Evolutionary conservation across 2,888 invertebrate species (phyloP).

Genomic region (Trachelus tabidus): DNA sequence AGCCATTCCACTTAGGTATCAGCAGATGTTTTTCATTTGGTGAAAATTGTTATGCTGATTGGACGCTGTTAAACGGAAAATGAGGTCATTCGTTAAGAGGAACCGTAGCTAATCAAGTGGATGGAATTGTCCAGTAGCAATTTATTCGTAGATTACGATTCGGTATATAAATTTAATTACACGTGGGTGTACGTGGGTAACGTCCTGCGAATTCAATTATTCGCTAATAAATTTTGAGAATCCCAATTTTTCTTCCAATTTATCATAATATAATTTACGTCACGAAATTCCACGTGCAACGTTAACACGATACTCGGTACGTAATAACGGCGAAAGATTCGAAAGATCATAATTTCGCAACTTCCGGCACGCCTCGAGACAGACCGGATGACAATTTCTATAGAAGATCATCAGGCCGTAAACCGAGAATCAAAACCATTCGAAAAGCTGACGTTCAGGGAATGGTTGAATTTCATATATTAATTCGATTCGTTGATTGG

Average conservation of each 20-base stretch:
- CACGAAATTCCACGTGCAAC: neutral
- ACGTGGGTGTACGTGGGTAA: neutral
- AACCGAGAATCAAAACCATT: constrained; percentile 10
- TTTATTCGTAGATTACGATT: neutral
- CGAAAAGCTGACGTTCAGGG: constrained; percentile 12
- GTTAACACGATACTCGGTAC: neutral
- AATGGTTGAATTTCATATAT: constrained; percentile 4
- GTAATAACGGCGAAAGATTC: neutral
- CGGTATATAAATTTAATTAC: neutral
- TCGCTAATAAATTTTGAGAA: neutral
- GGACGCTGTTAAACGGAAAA: neutral
- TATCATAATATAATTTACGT: neutral
- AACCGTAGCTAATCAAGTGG: neutral
- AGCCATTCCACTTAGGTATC: neutral
- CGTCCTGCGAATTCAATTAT: neutral
- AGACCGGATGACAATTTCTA: neutral
- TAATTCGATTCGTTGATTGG: neutral
- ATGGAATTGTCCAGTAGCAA: neutral
- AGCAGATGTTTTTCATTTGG: neutral
- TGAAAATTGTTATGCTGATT: neutral
- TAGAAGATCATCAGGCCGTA: neutral
- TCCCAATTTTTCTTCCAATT: no score
- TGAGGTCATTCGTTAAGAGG: neutral
- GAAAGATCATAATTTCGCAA: neutral
- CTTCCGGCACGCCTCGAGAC: neutral